Base-by-base conservation (phyloP, 2,797 vertebrate species). In the Momotus momota region DNA sequence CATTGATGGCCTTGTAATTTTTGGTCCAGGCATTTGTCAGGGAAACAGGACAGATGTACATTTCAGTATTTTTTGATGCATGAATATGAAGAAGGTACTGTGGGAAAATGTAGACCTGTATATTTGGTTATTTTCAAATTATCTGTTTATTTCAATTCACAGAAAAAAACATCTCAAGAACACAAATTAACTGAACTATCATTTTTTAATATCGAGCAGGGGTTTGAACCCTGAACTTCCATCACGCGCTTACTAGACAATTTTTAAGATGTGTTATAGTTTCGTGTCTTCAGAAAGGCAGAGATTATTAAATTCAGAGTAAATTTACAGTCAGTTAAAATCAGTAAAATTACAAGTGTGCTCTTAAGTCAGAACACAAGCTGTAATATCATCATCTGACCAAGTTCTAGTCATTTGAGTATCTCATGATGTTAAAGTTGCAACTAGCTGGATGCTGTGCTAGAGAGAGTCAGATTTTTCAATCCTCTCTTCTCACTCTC, bases 381-480 rank as follows among this genome's bases (percentile, higher is more conserved):
- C 12, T 4, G 15, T 26, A 60, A 61, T 43, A 55, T 25, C 46
- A 81, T 83, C 81, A 66, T 88, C 85, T 91, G 87, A 93, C 73
- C 70, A 86, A 84, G 27, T 80, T 69, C 54, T 60, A 96, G 82
- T 87, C 85, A 97, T 93, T 75, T 3, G 4, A 84, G 69, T 45
- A 66, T 88, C 73, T 90, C 55, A 70, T 52, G 73, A 27, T 92
- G 86, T 95, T 75, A 54, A 88, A 83, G 79, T 87, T 88, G 82
- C 82, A 79, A 57, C 91, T 89, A 79, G 86, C 66, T 93, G 93
- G 91, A 75, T 87, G 66, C 83, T 61, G 81, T 94, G 64, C 86
- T 96, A 67, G 93, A 60, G 58, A 97, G 86, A 95, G 69, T 96
- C 94, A 89, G 88, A 67, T 88, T 97, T 97, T 90, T 35, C 94